Evolutionary conservation across 2,797 vertebrate genomes (phyloP).

Genomic region (Gymnothorax reevesii): DNA sequence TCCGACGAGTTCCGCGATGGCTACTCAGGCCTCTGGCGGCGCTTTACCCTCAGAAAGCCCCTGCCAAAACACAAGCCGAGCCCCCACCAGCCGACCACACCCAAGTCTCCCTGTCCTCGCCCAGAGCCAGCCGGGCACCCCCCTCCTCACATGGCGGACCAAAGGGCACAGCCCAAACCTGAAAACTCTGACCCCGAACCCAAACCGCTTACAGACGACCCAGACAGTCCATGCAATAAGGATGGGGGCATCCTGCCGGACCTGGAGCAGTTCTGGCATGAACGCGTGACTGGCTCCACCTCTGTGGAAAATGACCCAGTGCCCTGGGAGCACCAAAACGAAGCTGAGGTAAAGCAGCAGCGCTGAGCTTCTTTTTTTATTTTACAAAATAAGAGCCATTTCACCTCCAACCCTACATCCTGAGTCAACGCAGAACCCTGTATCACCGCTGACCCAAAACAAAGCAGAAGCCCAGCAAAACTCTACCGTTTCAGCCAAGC

Average conservation of each 20-base stretch:
- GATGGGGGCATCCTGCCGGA: constrained; percentile 78
- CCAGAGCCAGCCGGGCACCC: constrained; percentile 66
- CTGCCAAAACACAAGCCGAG: constrained; percentile 66
- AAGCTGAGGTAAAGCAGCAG: constrained; percentile 35
- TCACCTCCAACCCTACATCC: background rate
- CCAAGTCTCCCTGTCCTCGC: constrained; percentile 71
- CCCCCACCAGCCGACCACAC: constrained; percentile 72
- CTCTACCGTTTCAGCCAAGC: too few relatives aligned
- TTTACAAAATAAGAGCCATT: background rate
- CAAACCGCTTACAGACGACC: constrained; percentile 44
- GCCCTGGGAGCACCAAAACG: constrained; percentile 83
- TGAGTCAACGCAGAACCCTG: background rate
- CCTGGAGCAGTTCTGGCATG: constrained; percentile 90
- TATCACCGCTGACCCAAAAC: too few relatives aligned
- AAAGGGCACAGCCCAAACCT: constrained; percentile 38
- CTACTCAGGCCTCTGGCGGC: constrained; percentile 81
- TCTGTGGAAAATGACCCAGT: constrained; percentile 79
- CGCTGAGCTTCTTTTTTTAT: background rate
- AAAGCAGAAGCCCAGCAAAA: background rate
- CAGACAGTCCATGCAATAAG: constrained; percentile 64
- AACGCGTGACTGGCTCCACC: constrained; percentile 72
- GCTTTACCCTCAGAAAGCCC: constrained; percentile 74
- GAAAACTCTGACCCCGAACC: constrained; percentile 27
- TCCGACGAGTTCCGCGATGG: constrained; percentile 86
- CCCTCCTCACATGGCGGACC: constrained; percentile 38